These are phyloP conservation scores for Pasiphila rectangulata DNA, from an alignment of 2,888 invertebrate species.

Conservation along the genomic window DNA sequence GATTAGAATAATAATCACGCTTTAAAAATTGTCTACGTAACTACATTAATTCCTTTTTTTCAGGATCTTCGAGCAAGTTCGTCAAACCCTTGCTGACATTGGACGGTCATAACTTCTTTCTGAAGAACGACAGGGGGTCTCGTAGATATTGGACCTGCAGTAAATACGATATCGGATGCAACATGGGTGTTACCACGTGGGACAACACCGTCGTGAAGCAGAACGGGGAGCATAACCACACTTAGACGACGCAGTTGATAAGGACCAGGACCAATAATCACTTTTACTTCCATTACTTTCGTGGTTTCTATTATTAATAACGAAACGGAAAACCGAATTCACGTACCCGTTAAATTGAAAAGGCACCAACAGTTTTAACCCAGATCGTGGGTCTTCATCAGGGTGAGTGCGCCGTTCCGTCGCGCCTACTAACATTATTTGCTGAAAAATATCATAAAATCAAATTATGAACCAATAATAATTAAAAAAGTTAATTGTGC, in stretches of 20 bases:
- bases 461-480: too few species aligned
- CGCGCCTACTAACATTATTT: too few species aligned
- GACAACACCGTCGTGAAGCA: slow-evolving; percentile 32
- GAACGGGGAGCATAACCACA: slow-evolving; percentile 31
- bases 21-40: not conserved
- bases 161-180: slow-evolving; percentile 37
- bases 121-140: slow-evolving; percentile 32
- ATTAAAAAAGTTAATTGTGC: too few species aligned
- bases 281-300: too few species aligned
- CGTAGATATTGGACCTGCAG: slow-evolving; percentile 40
- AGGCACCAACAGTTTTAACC: too few species aligned
- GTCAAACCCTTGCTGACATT: slow-evolving; percentile 39
- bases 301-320: too few species aligned
- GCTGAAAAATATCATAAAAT: too few species aligned
- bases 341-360: too few species aligned
- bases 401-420: too few species aligned
- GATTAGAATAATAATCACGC: not conserved
- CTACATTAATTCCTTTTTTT: slow-evolving; percentile 9
- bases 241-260: slow-evolving; percentile 4
- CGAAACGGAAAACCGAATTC: too few species aligned
- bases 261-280: too few species aligned
- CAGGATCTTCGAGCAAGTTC: slow-evolving; percentile 28
- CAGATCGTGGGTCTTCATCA: too few species aligned
- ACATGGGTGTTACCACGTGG: slow-evolving; percentile 34
- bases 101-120: slow-evolving; percentile 37